Conservation (phyloP, 64 coral and sea anemone genomes). For the Anthopleura sola region DNA sequence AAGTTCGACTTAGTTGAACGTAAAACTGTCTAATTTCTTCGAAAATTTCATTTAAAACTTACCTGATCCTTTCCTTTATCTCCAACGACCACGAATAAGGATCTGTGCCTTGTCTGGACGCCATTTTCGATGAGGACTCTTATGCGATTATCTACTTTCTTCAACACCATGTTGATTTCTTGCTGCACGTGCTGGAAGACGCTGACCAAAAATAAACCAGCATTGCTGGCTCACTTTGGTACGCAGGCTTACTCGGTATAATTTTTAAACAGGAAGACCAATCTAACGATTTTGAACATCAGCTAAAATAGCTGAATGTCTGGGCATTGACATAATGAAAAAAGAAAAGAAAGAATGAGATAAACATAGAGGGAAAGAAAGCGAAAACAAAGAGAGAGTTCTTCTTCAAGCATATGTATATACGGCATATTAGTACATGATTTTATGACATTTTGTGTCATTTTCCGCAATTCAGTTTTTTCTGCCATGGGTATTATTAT, state of each 20-base stretch:
- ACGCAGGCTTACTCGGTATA: not conserved
- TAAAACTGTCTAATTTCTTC: not conserved
- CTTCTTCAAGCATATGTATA: too few species aligned
- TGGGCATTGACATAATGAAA: too few species aligned
- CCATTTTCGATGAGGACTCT: constrained; percentile 97
- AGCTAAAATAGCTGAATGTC: too few species aligned
- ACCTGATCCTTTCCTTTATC: constrained; percentile 99
- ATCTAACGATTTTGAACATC: too few species aligned
- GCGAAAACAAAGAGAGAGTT: too few species aligned
- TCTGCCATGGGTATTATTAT: too few species aligned
- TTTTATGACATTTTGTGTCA: too few species aligned
- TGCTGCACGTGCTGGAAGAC: constrained; percentile 24
- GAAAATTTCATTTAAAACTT: not conserved
- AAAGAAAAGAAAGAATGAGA: too few species aligned
- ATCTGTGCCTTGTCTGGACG: constrained; percentile 87
- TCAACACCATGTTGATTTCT: constrained; percentile 83
- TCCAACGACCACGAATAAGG: constrained; percentile 92
- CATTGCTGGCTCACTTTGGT: not conserved
- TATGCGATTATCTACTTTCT: constrained; percentile 93
- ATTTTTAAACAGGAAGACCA: not conserved
- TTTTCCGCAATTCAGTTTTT: too few species aligned
- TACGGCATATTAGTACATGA: too few species aligned
- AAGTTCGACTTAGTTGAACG: not conserved
- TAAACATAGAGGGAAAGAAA: too few species aligned
- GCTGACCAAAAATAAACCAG: not conserved